Conservation (phyloP, 2,113 vertebrate species). For the Rhinogobius similis region DNA sequence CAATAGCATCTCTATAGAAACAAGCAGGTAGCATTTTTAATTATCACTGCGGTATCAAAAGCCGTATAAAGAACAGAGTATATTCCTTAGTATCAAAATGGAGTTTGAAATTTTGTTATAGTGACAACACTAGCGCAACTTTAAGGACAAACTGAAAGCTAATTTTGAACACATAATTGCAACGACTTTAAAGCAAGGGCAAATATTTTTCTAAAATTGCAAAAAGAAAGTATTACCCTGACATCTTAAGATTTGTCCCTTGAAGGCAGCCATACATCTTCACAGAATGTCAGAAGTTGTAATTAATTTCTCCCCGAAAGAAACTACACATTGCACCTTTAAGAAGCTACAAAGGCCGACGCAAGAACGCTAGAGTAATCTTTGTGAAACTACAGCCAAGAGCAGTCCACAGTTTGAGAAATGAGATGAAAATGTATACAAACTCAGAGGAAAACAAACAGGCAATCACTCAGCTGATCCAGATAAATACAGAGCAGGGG, state of each 20-base stretch:
- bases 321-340: background rate
- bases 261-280: background rate
- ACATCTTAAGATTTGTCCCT: background rate
- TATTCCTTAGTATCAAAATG: too few species aligned
- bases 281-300: background rate
- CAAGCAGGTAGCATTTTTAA: background rate
- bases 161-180: background rate
- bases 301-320: background rate
- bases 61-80: too few species aligned
- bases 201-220: background rate
- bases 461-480: background rate
- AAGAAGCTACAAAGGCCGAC: background rate
- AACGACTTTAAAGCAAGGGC: background rate
- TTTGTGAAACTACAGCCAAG: background rate
- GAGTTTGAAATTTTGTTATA: too few species aligned
- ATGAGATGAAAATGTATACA: constrained; percentile 1
- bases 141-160: background rate
- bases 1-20: background rate
- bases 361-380: background rate
- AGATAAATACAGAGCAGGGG: background rate
- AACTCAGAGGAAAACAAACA: constrained; percentile 6
- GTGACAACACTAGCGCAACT: background rate
- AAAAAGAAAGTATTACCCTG: background rate
- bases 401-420: background rate
- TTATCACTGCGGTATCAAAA: too few species aligned